Percentiles rank a stretch among this genome's conserved stretches.
phyloP scores from a whole-genome alignment of 2,888 invertebrate species.

The Tetragonisca angustula region DNA sequence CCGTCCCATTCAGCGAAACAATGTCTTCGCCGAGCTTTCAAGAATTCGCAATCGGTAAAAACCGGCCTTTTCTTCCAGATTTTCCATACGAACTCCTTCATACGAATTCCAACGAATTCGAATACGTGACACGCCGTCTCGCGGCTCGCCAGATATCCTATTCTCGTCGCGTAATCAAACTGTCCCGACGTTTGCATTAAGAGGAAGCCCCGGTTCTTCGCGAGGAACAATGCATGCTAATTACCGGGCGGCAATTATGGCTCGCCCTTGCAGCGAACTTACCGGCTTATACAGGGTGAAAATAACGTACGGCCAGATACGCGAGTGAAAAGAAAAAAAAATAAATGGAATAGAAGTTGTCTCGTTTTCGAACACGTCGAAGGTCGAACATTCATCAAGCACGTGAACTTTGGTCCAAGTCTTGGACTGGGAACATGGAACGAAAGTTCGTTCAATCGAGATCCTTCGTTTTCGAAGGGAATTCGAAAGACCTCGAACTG shows the following conservation, averaged over 20 bases:
- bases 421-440: too few species aligned
- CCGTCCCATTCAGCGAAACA: conserved; percentile 13
- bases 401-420: too few species aligned
- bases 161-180: conserved; percentile 28
- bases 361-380: too few species aligned
- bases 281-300: too few species aligned
- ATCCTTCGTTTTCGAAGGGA: too few species aligned
- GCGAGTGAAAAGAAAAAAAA: neutral
- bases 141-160: neutral
- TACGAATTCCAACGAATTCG: conserved; percentile 31
- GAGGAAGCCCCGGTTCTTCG: neutral
- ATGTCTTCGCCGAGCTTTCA: neutral
- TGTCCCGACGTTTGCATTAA: conserved; percentile 46
- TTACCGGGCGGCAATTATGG: conserved; percentile 51
- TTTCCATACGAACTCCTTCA: neutral
- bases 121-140: conserved; percentile 34
- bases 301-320: too few species aligned
- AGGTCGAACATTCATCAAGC: too few species aligned
- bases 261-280: neutral
- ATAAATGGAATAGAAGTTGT: too few species aligned
- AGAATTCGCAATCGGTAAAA: neutral
- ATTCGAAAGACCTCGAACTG: too few species aligned
- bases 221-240: conserved; percentile 57
- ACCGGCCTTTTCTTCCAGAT: conserved; percentile 2
- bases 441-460: too few species aligned